Evolutionary conservation across 2,888 invertebrate species (phyloP).

Genomic region (Chaetoderma sp.): DNA sequence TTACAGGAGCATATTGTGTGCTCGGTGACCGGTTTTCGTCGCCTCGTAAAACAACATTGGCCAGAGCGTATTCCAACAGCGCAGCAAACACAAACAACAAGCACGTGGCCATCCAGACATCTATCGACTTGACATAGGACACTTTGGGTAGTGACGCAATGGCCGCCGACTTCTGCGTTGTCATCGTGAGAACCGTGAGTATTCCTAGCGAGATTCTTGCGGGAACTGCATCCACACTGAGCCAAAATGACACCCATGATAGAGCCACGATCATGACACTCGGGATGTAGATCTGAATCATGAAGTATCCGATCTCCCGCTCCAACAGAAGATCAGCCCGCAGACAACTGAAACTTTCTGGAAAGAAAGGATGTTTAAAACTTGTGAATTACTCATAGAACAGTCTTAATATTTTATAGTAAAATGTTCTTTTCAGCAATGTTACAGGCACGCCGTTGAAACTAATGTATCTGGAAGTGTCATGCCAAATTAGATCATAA

Average conservation of each 20-base stretch:
- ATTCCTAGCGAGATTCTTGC: conserved; percentile 13
- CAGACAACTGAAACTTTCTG: conserved; percentile 6
- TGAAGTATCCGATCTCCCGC: conserved; percentile 2
- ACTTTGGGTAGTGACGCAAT: conserved; percentile 8
- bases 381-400: too few species aligned
- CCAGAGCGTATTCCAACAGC: not conserved
- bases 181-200: conserved; percentile 21
- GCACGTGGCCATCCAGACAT: conserved; percentile 3
- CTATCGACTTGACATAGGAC: not conserved
- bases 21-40: too few species aligned
- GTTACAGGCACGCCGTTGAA: too few species aligned
- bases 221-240: conserved; percentile 1
- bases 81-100: conserved; percentile 1
- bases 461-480: too few species aligned
- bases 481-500: too few species aligned
- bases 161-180: conserved; percentile 7
- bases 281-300: not conserved
- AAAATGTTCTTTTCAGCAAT: too few species aligned
- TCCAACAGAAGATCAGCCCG: conserved; percentile 1
- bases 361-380: too few species aligned
- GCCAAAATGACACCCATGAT: conserved; percentile 6
- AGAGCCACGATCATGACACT: not conserved
- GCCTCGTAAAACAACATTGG: not conserved
- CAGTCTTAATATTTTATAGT: too few species aligned
- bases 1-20: too few species aligned